Percentiles rank a stretch among this genome's conserved stretches.
phyloP scores from a whole-genome alignment of 2,888 invertebrate genomes.

The Halictus ligatus region DNA sequence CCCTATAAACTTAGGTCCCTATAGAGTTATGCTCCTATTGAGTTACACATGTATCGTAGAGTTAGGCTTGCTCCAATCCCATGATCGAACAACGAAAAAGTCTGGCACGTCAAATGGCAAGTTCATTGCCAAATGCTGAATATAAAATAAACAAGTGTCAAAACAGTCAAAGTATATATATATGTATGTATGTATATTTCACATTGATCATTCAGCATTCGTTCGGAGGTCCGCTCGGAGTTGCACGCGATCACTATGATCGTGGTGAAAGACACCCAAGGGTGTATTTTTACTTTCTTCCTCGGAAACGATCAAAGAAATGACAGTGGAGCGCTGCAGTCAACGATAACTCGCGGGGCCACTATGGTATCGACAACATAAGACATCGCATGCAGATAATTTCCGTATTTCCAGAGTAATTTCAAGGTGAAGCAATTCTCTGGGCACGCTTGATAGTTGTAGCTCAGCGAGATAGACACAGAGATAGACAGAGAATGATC shows the following conservation, averaged over 20 bases:
- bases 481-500: background rate
- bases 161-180: background rate
- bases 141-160: background rate
- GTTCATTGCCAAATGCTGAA: background rate
- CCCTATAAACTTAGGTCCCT: too few relatives aligned
- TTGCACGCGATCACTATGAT: conserved; percentile 1
- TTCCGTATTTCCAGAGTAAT: conserved; percentile 64
- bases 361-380: background rate
- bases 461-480: background rate
- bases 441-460: conserved; percentile 54
- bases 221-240: background rate
- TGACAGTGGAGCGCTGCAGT: background rate
- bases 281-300: background rate
- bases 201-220: conserved; percentile 4
- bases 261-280: background rate
- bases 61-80: too few relatives aligned
- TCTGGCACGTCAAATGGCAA: background rate
- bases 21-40: too few relatives aligned
- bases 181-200: background rate
- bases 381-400: conserved; percentile 54
- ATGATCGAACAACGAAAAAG: background rate
- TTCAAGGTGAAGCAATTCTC: conserved; percentile 56
- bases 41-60: too few relatives aligned
- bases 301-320: background rate
- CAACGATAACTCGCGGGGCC: background rate